Evolutionary conservation across 1,140 invertebrate genomes (phyloP), one percentile per base, ranked within the genome.

Genomic region (Leucophenga varia): DNA sequence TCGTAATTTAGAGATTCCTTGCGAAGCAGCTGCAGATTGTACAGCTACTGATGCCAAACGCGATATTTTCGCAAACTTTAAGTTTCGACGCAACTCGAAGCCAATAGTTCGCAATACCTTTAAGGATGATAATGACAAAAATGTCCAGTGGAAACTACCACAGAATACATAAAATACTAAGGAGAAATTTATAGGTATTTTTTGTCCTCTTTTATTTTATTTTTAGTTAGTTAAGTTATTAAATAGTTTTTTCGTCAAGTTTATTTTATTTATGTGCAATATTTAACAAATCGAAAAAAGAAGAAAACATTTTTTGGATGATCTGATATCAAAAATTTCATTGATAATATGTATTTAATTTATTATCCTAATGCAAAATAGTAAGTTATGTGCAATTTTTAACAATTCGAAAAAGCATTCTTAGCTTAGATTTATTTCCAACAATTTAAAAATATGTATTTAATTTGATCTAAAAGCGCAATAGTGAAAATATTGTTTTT

Each of bases 1-100:
- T 16, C 45, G 70, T 1, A 72, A 73, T 55, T 18, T 73, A 19
- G 58, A 64, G 3, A 9, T 32, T 22, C 1, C 14, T 21, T 10
- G 20, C 7, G 25, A 10, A 1, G 37, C 41, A 8, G 64, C 72
- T 17, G 40, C 50, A 2, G 54, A 59, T 31, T 5, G 35, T 7
- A 3, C 31, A 9, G 54, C 45, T 6, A 9, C 37, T 3, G 64
- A 64, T 8, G 59, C 41, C n/a, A 67, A 57, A 25, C 57, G 63
- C 0, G 69, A 73, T 52, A 57, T 64, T 8, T 73, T 68, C 34
- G 70, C 70, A 5, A 73, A 73, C 44, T 73, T 73, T 31, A 72
- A 72, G 44, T 72, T 72, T 43, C 51, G 65, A 5, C 63, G 70
- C 5, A 49, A 64, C 38, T 22, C 40, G 2, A 73, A 73, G 28